Conservation (phyloP, 2,113 vertebrate species). For the Manacus vitellinus region DNA sequence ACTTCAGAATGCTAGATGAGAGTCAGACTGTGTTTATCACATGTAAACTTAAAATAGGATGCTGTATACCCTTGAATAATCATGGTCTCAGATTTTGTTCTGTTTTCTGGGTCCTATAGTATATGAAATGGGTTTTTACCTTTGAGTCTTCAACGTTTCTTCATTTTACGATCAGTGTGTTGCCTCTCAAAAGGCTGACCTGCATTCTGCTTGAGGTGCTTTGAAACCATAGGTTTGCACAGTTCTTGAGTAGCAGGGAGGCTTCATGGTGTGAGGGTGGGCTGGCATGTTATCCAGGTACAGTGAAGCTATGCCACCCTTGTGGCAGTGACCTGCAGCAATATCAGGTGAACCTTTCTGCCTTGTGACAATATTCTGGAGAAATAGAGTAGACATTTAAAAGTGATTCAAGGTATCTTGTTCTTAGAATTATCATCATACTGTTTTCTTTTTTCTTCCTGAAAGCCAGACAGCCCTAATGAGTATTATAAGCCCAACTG, state of each 20-base stretch:
- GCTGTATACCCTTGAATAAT: neutral
- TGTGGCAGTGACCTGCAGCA: neutral
- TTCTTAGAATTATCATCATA: neutral
- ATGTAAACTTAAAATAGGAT: neutral
- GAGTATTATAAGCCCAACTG: neutral
- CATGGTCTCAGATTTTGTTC: neutral
- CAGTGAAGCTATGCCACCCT: neutral
- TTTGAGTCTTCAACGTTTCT: neutral
- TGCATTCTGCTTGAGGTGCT: neutral
- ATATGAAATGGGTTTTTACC: neutral
- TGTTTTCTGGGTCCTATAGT: neutral
- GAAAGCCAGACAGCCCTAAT: neutral
- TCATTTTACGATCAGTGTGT: neutral
- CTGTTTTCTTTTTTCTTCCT: neutral
- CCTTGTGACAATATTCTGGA: neutral
- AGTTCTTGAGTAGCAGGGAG: neutral
- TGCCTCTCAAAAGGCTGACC: neutral
- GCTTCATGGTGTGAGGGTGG: neutral
- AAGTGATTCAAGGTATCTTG: neutral
- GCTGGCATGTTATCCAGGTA: neutral
- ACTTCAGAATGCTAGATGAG: neutral
- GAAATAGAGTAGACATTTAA: neutral
- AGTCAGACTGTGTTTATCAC: rapidly evolving
- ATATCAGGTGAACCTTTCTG: neutral
- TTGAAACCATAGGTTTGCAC: neutral